Evolutionary conservation across 2,888 invertebrate genomes (phyloP), one percentile per base, ranked within the genome.

Genomic region (Notodonta ziczac): DNA sequence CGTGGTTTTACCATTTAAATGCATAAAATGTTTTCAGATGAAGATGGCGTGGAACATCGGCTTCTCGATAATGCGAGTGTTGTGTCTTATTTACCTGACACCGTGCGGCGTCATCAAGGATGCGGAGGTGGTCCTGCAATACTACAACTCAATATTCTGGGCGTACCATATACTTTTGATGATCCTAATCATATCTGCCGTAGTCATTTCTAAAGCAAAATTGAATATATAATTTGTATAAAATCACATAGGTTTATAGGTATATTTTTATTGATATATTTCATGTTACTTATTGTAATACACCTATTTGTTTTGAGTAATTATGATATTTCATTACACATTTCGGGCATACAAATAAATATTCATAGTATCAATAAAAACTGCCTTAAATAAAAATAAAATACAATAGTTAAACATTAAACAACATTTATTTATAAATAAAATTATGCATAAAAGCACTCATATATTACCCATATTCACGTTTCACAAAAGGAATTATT

Each of bases 31-130:
- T 74, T 94, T 93, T 77, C 89, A 96, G 95, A 88, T 91, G 74
- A 93, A 94, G 74, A 84, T 90, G 61, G 79, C 95, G 0, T 95
- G 95, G 92, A 94, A 95, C 66, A 83, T 93, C 14, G 93, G 93
- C 0, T 93, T 88, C 63, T 88, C 90, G 0, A 88, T 93, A 65
- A 91, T 91, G 90, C 85, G 93, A 2, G 51, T 87, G 24, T 82
- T 92, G 35, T 93, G 91, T 67, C 70, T 93, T 0, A 82, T 88
- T 35, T 93, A 93, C 70, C 77, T 93, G 46, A 87, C 91, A 0
- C 93, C 93, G 2, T 93, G 93, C 62, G 75, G 90, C 16, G 67
- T 89, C 3, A 57, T 91, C 1, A 51, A 62, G 5, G 84, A 91
- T 62, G 72, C 82, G 1, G 14, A 56, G 13, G 42, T 63, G 6